Evolutionary conservation across 1,140 invertebrate genomes (phyloP).

Genomic region (Brachionus angularis): DNA sequence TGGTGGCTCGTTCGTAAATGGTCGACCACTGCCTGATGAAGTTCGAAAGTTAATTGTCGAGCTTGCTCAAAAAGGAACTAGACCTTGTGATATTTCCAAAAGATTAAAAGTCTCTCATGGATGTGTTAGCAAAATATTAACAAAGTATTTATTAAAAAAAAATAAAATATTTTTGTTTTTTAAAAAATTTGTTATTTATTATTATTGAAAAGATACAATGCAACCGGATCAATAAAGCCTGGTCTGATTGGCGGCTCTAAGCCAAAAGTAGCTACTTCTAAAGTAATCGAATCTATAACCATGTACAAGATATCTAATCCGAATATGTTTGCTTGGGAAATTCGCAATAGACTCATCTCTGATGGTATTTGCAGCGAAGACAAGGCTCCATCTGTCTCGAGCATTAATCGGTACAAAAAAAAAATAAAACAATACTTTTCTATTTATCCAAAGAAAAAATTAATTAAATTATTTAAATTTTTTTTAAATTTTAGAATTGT

Average conservation of each 20-base stretch:
- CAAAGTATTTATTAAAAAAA: no score
- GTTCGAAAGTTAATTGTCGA: constrained; percentile 92
- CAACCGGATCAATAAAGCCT: constrained; percentile 96
- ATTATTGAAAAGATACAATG: constrained; percentile 71
- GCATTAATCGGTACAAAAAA: constrained; percentile 88
- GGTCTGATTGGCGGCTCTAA: constrained; percentile 98
- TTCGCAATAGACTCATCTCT: constrained; percentile 86
- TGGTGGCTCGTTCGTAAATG: constrained; percentile 94
- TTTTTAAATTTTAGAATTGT: constrained; percentile 16
- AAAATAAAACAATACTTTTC: not conserved
- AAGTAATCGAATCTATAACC: constrained; percentile 94
- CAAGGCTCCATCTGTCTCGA: constrained; percentile 96
- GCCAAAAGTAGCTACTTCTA: constrained; percentile 96
- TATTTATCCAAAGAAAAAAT: not conserved
- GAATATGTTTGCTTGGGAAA: constrained; percentile 99
- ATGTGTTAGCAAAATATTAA: constrained; percentile 89
- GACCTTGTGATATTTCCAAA: constrained; percentile 88
- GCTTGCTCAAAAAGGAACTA: constrained; percentile 81
- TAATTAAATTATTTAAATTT: not conserved
- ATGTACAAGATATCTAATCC: constrained; percentile 98
- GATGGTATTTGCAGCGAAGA: constrained; percentile 96
- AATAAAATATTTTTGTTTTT: constrained; percentile 8
- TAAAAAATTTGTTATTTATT: not conserved
- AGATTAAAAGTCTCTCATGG: constrained; percentile 88
- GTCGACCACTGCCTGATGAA: constrained; percentile 86